phyloP scores from a whole-genome alignment of 1,140 invertebrate species.

The Oppia nitens region DNA sequence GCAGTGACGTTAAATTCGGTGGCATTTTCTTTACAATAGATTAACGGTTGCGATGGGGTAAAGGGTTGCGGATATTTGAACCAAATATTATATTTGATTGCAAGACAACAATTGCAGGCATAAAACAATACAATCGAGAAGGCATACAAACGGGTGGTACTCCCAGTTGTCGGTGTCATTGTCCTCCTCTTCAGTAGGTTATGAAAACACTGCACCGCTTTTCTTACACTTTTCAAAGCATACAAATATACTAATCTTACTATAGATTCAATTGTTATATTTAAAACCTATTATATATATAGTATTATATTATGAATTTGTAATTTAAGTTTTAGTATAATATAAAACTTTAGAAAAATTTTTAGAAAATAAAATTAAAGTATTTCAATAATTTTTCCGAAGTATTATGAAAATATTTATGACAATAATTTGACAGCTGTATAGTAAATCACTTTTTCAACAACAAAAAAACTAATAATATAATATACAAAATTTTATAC shows the following conservation, averaged over 20 bases:
- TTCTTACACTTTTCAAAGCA: too few relatives aligned
- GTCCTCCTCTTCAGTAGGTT: not conserved
- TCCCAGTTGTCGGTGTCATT: not conserved
- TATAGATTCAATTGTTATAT: not conserved
- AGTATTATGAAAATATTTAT: too few relatives aligned
- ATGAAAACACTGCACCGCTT: not conserved
- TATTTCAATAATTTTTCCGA: too few relatives aligned
- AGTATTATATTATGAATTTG: too few relatives aligned
- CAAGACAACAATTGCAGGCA: not conserved
- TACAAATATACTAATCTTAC: not conserved
- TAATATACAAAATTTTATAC: too few relatives aligned
- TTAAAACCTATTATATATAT: too few relatives aligned
- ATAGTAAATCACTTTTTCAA: too few relatives aligned
- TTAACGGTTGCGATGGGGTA: not conserved
- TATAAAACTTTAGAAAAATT: too few relatives aligned
- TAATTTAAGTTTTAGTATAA: too few relatives aligned
- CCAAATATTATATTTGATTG: conserved; percentile 4
- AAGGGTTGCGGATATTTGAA: conserved; percentile 8
- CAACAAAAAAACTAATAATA: too few relatives aligned
- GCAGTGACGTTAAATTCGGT: not conserved
- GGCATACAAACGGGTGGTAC: not conserved
- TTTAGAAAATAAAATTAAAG: too few relatives aligned
- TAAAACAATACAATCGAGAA: not conserved
- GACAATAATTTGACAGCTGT: too few relatives aligned
- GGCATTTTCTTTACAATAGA: conserved; percentile 1